phyloP scores from a whole-genome alignment of 1,140 invertebrate genomes.

The Bilobella aurantiaca region DNA sequence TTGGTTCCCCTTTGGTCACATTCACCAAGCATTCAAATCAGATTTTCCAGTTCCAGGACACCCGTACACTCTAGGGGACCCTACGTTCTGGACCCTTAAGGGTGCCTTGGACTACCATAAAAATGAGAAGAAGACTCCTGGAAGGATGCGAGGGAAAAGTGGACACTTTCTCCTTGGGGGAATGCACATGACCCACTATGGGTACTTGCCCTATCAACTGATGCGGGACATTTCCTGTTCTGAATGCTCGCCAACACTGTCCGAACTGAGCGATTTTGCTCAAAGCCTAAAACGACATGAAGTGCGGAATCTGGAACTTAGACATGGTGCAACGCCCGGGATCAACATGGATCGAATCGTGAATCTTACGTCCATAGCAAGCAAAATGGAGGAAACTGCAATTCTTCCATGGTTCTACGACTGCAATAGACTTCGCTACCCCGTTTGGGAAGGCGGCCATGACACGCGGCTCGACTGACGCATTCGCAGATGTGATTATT shows the following conservation, averaged over 20 bases:
- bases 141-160: not conserved
- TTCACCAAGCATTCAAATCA: not conserved
- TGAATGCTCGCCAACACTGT: not conserved
- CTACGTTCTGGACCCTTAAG: constrained; percentile 9
- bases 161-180: constrained; percentile 5
- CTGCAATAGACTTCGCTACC: constrained; percentile 6
- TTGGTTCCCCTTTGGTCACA: constrained; percentile 17
- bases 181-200: constrained; percentile 17
- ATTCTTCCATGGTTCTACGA: constrained; percentile 11
- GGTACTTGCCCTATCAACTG: constrained; percentile 10
- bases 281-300: not conserved
- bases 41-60: constrained; percentile 10
- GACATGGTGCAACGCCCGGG: not conserved
- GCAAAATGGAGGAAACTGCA: not conserved
- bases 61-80: constrained; percentile 7
- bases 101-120: not conserved
- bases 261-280: not conserved
- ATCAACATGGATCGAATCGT: not conserved
- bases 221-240: not conserved
- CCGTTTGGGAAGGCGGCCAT: not conserved
- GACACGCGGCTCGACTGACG: constrained; percentile 1
- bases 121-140: not conserved
- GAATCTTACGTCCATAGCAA: not conserved
- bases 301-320: not conserved
- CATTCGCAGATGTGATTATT: not conserved